Evolutionary conservation across 2,113 vertebrate species (phyloP).

Genomic region (Anarhynchus alexandrinus): DNA sequence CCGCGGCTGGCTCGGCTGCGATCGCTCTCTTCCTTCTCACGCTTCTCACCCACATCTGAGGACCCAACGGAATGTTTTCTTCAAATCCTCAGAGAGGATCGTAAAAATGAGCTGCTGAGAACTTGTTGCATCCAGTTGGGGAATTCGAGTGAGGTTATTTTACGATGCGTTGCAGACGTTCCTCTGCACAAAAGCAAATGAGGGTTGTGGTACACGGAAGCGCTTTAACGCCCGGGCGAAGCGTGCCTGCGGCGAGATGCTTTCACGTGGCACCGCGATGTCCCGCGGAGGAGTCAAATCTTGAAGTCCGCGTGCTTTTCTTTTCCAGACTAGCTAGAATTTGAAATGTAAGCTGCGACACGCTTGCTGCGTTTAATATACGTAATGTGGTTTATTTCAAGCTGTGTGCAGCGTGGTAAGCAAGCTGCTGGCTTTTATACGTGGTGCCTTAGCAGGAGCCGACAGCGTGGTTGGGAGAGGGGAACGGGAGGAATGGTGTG

Average conservation of each 20-base stretch:
- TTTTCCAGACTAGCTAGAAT: neutral
- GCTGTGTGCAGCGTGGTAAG: neutral
- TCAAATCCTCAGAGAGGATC: neutral
- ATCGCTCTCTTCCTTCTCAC: neutral
- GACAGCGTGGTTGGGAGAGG: neutral
- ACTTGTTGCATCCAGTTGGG: neutral
- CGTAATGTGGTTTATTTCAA: neutral
- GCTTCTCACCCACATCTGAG: neutral
- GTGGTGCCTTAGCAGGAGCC: neutral
- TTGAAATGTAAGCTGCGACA: neutral
- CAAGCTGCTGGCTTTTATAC: neutral
- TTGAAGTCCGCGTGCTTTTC: neutral
- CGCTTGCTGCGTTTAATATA: neutral
- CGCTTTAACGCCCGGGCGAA: neutral
- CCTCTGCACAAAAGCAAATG: neutral
- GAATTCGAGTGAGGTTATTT: fast-evolving
- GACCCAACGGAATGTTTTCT: neutral
- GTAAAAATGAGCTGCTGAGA: neutral
- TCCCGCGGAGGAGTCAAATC: neutral
- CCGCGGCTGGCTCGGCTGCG: neutral
- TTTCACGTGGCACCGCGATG: neutral
- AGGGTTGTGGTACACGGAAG: neutral
- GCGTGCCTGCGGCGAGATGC: neutral
- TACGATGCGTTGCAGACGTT: neutral
- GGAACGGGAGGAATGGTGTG: neutral